Conservation (phyloP, 2,888 invertebrate genomes). For the Baronia brevicornis region DNA sequence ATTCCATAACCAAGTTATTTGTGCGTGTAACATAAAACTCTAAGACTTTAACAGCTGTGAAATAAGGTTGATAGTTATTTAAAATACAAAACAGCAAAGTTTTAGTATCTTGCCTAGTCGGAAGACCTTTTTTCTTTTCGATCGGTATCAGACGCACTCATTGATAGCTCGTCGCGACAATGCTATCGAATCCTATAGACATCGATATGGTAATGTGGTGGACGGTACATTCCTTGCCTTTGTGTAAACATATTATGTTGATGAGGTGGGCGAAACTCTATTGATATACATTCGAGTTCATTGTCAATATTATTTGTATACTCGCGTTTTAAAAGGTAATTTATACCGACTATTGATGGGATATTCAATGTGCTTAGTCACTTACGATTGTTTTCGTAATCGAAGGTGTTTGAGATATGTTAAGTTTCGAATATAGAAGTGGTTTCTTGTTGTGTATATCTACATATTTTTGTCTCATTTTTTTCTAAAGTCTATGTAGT, state of each 20-base stretch:
- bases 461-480: no score
- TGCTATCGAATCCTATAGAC: slow-evolving; percentile 41
- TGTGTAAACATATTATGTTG: slow-evolving; percentile 57
- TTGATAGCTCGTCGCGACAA: slow-evolving; percentile 59
- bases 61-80: slow-evolving; percentile 30
- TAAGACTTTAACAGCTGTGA: slow-evolving; percentile 21
- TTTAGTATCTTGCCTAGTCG: no score
- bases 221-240: slow-evolving; percentile 54
- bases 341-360: slow-evolving; percentile 55
- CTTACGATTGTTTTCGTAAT: slow-evolving; percentile 3
- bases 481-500: no score
- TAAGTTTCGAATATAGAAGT: no score
- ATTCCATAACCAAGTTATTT: no score
- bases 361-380: slow-evolving; percentile 57
- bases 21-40: no score
- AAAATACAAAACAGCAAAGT: slow-evolving; percentile 13
- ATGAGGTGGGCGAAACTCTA: slow-evolving; percentile 72
- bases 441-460: no score
- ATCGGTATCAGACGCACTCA: slow-evolving; percentile 57
- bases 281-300: slow-evolving; percentile 64
- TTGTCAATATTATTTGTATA: slow-evolving; percentile 63
- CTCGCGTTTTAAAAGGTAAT: slow-evolving; percentile 63
- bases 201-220: slow-evolving; percentile 62
- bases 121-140: slow-evolving; percentile 48
- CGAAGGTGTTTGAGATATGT: slow-evolving; percentile 5